Conservation (phyloP, 2,113 vertebrate species). For the Aegotheles bennettii region DNA sequence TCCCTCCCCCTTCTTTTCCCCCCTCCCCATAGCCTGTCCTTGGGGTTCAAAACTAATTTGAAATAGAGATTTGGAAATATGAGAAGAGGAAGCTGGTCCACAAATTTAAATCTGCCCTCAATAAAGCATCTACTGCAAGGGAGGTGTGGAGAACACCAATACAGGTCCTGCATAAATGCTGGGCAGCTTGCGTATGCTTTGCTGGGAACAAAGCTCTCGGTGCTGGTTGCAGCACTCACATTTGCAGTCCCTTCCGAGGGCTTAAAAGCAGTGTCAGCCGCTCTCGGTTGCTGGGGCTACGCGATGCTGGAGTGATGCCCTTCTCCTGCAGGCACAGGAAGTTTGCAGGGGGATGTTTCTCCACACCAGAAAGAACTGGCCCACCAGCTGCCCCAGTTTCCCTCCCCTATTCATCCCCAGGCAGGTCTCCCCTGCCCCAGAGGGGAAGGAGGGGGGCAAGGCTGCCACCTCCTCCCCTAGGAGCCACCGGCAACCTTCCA, state of each 20-base stretch:
- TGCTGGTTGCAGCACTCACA: neutral
- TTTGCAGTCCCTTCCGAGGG: neutral
- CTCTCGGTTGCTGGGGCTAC: neutral
- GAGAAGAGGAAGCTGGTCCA: neutral
- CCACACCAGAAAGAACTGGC: neutral
- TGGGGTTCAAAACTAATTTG: neutral
- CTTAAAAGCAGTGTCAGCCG: neutral
- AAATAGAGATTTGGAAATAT: neutral
- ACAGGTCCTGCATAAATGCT: neutral
- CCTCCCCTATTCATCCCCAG: neutral
- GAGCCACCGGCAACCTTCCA: neutral
- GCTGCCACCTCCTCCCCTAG: neutral
- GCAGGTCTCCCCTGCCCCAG: neutral
- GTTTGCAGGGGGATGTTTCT: neutral
- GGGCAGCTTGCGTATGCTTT: neutral
- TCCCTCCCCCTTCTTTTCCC: neutral
- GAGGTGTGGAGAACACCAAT: rapidly evolving
- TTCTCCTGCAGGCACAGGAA: neutral
- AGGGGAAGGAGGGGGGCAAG: neutral
- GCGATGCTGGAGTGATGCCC: neutral
- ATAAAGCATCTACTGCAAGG: rapidly evolving
- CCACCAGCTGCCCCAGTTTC: neutral
- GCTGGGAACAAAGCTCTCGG: neutral
- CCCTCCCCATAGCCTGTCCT: neutral
- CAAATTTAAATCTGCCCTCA: neutral